Evolutionary conservation across 2,113 vertebrate genomes (phyloP).

Genomic region (Chaenocephalus aceratus): DNA sequence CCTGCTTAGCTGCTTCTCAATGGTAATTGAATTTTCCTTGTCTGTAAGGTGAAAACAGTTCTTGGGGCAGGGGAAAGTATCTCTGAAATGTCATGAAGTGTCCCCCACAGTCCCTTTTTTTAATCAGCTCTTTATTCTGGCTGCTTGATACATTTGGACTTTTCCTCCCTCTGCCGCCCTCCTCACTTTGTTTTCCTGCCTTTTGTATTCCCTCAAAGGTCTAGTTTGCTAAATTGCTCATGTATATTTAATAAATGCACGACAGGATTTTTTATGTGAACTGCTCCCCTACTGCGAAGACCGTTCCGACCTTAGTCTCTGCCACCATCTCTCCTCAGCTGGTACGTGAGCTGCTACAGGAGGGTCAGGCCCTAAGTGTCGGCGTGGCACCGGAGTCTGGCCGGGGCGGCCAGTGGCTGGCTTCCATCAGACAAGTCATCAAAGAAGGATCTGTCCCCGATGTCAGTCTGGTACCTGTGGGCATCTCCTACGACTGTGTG

Average conservation of each 20-base stretch:
- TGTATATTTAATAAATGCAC: constrained; percentile 48
- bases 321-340: constrained; percentile 77
- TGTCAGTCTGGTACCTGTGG: constrained; percentile 86
- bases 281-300: constrained; percentile 21
- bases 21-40: constrained; percentile 69
- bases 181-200: constrained; percentile 5
- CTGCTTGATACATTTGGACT: constrained; percentile 40
- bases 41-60: constrained; percentile 56
- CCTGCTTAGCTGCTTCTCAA: constrained; percentile 65
- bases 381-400: constrained; percentile 84
- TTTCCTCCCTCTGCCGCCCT: constrained; percentile 24
- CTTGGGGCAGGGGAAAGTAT: constrained; percentile 59
- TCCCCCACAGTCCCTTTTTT: constrained; percentile 31
- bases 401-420: constrained; percentile 73
- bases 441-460: constrained; percentile 79
- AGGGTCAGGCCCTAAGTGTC: constrained; percentile 85
- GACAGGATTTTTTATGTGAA: constrained; percentile 44
- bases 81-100: constrained; percentile 60
- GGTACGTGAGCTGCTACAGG: constrained; percentile 86
- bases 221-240: constrained; percentile 17
- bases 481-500: constrained; percentile 86
- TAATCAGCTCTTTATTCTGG: constrained; percentile 44
- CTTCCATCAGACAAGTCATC: constrained; percentile 79
- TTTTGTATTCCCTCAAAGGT: constrained; percentile 24
- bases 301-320: constrained; percentile 38